phyloP scores from a whole-genome alignment of 2,797 vertebrate species.

The Clarias pachynema region DNA sequence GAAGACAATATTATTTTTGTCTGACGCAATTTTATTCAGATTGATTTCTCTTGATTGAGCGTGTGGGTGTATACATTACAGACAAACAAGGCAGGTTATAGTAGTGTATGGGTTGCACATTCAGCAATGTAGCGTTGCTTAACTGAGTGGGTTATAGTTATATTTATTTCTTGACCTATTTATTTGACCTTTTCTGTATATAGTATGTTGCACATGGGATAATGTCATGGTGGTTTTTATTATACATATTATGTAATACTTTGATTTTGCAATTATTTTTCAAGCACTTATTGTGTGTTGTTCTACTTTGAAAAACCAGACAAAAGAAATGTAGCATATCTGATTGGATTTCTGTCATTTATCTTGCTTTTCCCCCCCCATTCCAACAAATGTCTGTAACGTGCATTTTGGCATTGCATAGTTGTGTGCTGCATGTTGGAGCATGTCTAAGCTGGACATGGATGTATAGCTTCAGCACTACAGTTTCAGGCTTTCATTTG shows the following conservation, averaged over 20 bases:
- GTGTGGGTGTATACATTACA: constrained; percentile 24
- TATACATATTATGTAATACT: constrained; percentile 45
- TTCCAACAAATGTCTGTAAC: constrained; percentile 19
- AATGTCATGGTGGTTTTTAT: constrained; percentile 61
- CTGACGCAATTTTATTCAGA: constrained; percentile 27
- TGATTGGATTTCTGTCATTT: constrained; percentile 45
- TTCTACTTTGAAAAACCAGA: constrained; percentile 49
- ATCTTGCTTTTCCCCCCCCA: constrained; percentile 26
- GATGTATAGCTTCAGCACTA: constrained; percentile 50
- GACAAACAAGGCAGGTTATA: constrained; percentile 37
- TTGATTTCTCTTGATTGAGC: constrained; percentile 27
- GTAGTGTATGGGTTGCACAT: constrained; percentile 64
- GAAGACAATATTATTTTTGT: constrained; percentile 48
- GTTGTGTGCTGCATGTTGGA: constrained; percentile 54
- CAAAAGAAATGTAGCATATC: constrained; percentile 60
- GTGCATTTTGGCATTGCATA: constrained; percentile 42
- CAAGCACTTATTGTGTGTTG: constrained; percentile 44
- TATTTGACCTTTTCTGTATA: constrained; percentile 73
- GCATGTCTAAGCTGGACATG: constrained; percentile 68
- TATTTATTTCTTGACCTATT: constrained; percentile 68
- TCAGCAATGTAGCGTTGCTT: constrained; percentile 77
- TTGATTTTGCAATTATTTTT: constrained; percentile 42
- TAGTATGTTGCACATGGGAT: constrained; percentile 61
- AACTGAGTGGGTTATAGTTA: constrained; percentile 63
- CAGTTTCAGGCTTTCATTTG: constrained; percentile 52